phyloP scores from a whole-genome alignment of 2,888 invertebrate species.

The Adela reaumurella region DNA sequence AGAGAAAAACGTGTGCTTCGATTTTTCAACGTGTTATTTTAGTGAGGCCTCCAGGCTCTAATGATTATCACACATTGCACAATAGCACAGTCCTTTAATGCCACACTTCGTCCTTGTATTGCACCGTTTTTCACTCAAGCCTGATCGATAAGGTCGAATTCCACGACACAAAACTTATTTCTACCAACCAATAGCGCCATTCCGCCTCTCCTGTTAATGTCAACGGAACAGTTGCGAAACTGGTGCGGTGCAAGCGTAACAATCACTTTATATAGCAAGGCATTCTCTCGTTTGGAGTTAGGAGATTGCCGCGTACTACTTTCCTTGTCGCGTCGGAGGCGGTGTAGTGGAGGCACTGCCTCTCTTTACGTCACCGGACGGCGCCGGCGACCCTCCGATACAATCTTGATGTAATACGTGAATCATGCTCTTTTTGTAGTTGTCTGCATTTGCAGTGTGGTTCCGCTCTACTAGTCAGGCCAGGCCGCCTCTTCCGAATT shows the following conservation, averaged over 20 bases:
- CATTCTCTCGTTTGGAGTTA: background rate
- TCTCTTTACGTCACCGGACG: background rate
- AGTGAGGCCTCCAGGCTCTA: too few relatives aligned
- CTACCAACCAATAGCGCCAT: background rate
- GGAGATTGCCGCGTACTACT: background rate
- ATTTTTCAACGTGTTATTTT: too few relatives aligned
- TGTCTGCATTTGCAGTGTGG: background rate
- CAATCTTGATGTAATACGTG: background rate
- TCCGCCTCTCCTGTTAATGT: background rate
- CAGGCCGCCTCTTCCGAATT: background rate
- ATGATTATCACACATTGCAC: too few relatives aligned
- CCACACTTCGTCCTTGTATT: too few relatives aligned
- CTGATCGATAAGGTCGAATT: background rate
- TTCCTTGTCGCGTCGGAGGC: background rate
- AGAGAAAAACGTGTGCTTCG: too few relatives aligned
- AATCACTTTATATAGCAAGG: background rate
- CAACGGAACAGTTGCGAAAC: background rate
- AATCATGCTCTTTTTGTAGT: background rate
- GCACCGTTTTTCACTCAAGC: too few relatives aligned
- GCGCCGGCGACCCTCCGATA: background rate
- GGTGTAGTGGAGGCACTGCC: background rate
- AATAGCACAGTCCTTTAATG: too few relatives aligned
- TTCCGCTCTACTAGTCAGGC: background rate
- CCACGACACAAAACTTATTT: background rate
- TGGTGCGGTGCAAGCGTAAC: background rate